A percentile compares a stretch with the other conserved stretches of the same genome.
Evolutionary conservation across 2,113 vertebrate genomes (phyloP).

Genomic region (Bufo gargarizans): DNA sequence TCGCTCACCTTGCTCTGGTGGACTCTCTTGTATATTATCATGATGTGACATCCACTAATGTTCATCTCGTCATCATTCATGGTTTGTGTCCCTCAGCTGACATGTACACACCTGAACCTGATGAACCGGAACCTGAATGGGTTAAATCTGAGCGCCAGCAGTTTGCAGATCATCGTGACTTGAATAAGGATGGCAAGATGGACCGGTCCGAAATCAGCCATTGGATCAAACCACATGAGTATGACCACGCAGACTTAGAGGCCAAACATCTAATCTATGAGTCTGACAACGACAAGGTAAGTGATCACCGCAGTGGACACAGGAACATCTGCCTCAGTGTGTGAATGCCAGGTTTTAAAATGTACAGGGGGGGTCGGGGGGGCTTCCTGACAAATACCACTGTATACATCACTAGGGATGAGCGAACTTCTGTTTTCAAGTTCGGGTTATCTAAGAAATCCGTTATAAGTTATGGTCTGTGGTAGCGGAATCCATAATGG

Average conservation of each 20-base stretch:
- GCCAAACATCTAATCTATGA: conserved; percentile 86
- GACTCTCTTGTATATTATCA: too few species aligned
- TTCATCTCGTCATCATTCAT: not conserved
- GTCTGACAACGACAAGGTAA: conserved; percentile 84
- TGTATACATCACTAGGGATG: too few species aligned
- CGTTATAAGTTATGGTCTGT: too few species aligned
- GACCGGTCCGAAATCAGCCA: conserved; percentile 77
- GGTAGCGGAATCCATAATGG: too few species aligned
- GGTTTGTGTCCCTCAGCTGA: conserved; percentile 72
- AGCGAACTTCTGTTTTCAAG: too few species aligned
- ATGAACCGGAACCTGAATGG: conserved; percentile 84
- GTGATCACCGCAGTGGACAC: too few species aligned
- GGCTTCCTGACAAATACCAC: too few species aligned
- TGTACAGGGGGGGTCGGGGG: too few species aligned
- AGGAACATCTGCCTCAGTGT: too few species aligned
- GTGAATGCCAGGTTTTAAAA: too few species aligned
- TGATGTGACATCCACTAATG: not conserved
- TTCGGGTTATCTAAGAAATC: too few species aligned
- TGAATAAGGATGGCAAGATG: conserved; percentile 84
- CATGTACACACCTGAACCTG: conserved; percentile 75
- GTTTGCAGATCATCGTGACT: conserved; percentile 83
- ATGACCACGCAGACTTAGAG: conserved; percentile 86
- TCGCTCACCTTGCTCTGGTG: too few species aligned
- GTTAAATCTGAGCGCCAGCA: conserved; percentile 83
- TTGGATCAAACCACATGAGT: conserved; percentile 85